phyloP scores from a whole-genome alignment of 23 tunicate species.

The Halocynthia aurantium region DNA sequence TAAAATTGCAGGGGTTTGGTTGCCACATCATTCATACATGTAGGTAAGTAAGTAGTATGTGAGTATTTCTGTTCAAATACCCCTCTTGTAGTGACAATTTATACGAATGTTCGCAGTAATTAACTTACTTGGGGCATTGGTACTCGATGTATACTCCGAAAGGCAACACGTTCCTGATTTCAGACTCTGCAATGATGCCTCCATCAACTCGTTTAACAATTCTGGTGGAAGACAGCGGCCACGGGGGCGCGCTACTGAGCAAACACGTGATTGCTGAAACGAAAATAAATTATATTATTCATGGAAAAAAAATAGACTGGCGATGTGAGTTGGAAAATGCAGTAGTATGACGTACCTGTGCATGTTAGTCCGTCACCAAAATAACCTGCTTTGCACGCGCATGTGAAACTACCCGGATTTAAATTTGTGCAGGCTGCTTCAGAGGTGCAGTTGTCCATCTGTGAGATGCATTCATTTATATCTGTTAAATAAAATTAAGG shows the following conservation, averaged over 20 bases:
- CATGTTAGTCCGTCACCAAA: background rate
- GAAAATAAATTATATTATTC: background rate
- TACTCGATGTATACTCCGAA: slow-evolving; percentile 2
- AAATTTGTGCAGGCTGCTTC: background rate
- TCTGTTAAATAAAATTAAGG: background rate
- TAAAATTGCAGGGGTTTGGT: too few relatives aligned
- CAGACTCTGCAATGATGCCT: background rate
- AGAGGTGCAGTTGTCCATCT: background rate
- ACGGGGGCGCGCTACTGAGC: slow-evolving; percentile 2
- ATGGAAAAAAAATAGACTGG: background rate
- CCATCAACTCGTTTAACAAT: background rate
- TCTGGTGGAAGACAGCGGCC: slow-evolving; percentile 13
- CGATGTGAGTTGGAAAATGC: background rate
- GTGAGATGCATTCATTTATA: slow-evolving; percentile 14
- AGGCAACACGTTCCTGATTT: background rate
- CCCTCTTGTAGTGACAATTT: background rate
- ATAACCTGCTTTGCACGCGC: slow-evolving; percentile 6
- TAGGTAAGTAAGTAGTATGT: too few relatives aligned
- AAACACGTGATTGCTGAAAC: slow-evolving; percentile 8
- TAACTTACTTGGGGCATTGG: slow-evolving; percentile 15
- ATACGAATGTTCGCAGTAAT: background rate
- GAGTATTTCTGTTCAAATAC: too few relatives aligned
- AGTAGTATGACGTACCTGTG: slow-evolving; percentile 5
- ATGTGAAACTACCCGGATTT: background rate
- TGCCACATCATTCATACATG: too few relatives aligned